phyloP scores from a whole-genome alignment of 2,113 vertebrate genomes.

The Gadus chalcogrammus region DNA sequence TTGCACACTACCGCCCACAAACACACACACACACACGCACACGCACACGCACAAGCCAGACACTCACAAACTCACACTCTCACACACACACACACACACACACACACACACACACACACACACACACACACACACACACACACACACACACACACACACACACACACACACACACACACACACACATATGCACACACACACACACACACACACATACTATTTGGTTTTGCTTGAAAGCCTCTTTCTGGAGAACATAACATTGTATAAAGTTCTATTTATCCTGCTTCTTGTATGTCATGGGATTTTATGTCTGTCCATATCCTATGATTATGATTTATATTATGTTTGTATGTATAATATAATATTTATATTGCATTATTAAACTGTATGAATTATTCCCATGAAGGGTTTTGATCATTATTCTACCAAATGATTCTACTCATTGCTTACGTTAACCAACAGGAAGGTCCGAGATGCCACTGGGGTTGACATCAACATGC shows the following conservation, averaged over 20 bases:
- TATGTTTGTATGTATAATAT: background rate
- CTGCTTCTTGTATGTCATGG: background rate
- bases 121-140: background rate
- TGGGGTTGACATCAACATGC: slow-evolving; percentile 96
- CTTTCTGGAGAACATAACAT: background rate
- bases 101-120: background rate
- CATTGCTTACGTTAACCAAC: slow-evolving; percentile 23
- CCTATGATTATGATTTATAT: background rate
- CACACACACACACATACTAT: background rate
- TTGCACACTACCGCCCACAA: too few relatives aligned
- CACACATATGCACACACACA: background rate
- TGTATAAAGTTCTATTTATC: background rate
- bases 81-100: background rate
- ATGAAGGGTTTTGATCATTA: background rate
- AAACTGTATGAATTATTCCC: background rate
- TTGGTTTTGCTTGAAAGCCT: background rate
- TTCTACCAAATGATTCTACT: background rate
- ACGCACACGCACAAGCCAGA: slow-evolving; percentile 12
- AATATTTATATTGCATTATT: too few relatives aligned
- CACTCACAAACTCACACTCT: background rate
- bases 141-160: background rate
- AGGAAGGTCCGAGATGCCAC: slow-evolving; percentile 97
- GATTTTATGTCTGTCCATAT: background rate
- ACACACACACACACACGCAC: background rate
- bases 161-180: background rate